A percentile compares a stretch with the other conserved stretches of the same genome.
Conservation (phyloP, 1,140 invertebrate species). For the Tetragnatha versicolor region DNA sequence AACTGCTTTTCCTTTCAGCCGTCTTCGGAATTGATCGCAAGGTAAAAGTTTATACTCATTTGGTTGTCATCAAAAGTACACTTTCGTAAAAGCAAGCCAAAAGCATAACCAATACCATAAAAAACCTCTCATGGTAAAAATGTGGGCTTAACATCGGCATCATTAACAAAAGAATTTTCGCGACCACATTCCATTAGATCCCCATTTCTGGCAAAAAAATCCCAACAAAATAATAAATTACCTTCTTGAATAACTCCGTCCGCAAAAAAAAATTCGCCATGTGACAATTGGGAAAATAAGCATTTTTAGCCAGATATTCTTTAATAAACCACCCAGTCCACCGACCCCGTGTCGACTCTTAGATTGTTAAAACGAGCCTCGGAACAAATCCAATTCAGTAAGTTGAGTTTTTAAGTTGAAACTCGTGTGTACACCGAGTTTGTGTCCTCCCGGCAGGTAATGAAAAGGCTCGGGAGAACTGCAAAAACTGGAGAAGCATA, state of each 20-base stretch:
- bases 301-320: constrained; percentile 39
- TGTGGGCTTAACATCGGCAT: constrained; percentile 25
- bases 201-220: constrained; percentile 44
- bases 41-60: no score
- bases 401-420: constrained; percentile 46
- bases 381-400: constrained; percentile 50
- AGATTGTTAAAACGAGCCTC: constrained; percentile 48
- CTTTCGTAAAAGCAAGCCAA: no score
- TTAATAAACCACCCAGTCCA: background rate
- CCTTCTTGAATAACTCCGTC: constrained; percentile 26
- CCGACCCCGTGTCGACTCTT: background rate
- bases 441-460: constrained; percentile 20
- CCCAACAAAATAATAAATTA: constrained; percentile 49
- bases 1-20: no score
- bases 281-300: constrained; percentile 44
- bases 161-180: constrained; percentile 43
- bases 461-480: constrained; percentile 43
- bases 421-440: constrained; percentile 15
- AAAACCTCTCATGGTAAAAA: constrained; percentile 26
- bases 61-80: no score
- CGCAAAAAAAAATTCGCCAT: constrained; percentile 36
- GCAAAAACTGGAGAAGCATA: constrained; percentile 24
- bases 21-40: no score
- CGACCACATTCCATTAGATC: constrained; percentile 42
- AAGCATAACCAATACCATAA: constrained; percentile 15